Evolutionary conservation across 2,888 invertebrate genomes (phyloP), one percentile per base, ranked within the genome.

Genomic region (Xiphydria camelus): DNA sequence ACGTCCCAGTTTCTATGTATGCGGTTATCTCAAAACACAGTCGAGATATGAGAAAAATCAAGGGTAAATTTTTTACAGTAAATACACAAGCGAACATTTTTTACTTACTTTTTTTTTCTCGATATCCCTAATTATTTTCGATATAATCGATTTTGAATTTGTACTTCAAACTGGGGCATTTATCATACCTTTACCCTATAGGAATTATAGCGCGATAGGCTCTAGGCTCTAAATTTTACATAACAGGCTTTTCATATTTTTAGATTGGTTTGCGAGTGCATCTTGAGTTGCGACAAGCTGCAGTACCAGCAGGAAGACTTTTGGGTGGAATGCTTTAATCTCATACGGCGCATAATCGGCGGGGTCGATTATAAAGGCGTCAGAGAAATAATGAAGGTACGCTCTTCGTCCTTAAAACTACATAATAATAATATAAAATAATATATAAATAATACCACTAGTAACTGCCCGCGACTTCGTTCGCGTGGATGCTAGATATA

Each of bases 301-400:
- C 80, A 82, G 3, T 88, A 88, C 68, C 83, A 86, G 54, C 87
- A 91, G 72, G 84, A 87, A 54, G 87, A 89, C 55, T 94, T 91
- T 76, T 97, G 96, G 95, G 86, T 91, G 38, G 88, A 90, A 74
- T 86, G 89, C 66, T 95, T 97, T 71, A 82, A 83, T 57, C 79
- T 96, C 3, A 87, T 97, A 41, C 82, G 88, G 57, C 86, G 85
- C 71, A 87, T 94, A 31, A 91, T 97, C 62, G 88, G 89, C 25
- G 88, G 91, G 45, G 95, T 96, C 1, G 94, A 96, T 75, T 97
- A 97, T 71, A 97, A 97, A 78, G 96, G 93, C 10, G 93, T 94
- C 0, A 78, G 93, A 57, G 93, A 93, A 80, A 89, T 94, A 46
- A 91, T 94, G 91, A 93, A 91, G 80, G 89, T 86, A 74, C 65